Conservation (phyloP, 2,888 invertebrate genomes). For the Platycheirus rosarum region DNA sequence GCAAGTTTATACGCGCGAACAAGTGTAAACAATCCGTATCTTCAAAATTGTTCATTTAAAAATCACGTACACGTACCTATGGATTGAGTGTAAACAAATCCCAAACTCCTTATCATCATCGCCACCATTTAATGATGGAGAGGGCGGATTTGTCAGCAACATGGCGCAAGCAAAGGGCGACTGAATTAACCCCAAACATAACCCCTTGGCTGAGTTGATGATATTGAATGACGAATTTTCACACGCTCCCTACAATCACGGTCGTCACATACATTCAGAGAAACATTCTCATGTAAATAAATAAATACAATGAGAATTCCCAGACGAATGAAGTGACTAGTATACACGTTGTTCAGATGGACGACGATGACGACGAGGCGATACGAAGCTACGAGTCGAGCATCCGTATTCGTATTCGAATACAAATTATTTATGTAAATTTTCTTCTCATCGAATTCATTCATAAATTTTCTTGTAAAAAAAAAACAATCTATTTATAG, state of each 20-base stretch:
- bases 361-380: background rate
- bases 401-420: background rate
- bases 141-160: slow-evolving; percentile 10
- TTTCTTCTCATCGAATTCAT: slow-evolving; percentile 49
- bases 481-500: slow-evolving; percentile 52
- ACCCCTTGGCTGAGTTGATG: slow-evolving; percentile 47
- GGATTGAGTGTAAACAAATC: background rate
- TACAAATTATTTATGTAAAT: slow-evolving; percentile 32
- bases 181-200: slow-evolving; percentile 47
- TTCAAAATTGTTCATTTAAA: background rate
- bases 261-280: background rate
- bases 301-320: slow-evolving; percentile 21
- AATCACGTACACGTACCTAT: slow-evolving; percentile 19
- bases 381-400: background rate
- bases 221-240: slow-evolving; percentile 63
- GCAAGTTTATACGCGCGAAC: background rate
- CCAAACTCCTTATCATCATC: slow-evolving; percentile 5
- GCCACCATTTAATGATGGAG: background rate
- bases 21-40: background rate
- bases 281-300: background rate
- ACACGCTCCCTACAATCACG: slow-evolving; percentile 57
- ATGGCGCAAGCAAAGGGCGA: background rate
- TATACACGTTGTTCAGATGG: slow-evolving; percentile 7
- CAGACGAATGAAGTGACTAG: slow-evolving; percentile 23
- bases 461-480: slow-evolving; percentile 57